Base-by-base conservation (phyloP, 2,797 vertebrate genomes). In the Pangasius mekongensis region DNA sequence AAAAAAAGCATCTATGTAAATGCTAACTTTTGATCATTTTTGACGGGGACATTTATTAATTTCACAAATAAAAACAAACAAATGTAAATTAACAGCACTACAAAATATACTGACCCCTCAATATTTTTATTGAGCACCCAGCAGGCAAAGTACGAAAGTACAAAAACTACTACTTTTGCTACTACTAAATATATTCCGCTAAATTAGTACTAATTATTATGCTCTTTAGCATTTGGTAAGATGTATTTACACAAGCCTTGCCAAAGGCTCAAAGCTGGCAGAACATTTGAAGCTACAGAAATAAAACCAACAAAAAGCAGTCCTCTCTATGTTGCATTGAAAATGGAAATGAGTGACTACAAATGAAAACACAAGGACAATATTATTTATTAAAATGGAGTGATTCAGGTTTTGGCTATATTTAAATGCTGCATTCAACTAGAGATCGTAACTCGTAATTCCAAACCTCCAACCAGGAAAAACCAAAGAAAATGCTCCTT, bases 1-100 rank as follows among this genome's bases (percentile, higher is more conserved):
- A 39, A 80, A 66, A 83, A 64, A 47, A 18, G n/a, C 47, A 64
- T n/a, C 64, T 24, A 52, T 69, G n/a, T 69, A 33, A 67, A 67
- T 69, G 18, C 18, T 84, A 69, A 84, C 64, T 47, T 78, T 64
- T 43, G 58, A 43, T 83, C 13, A 16, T 83, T 58, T 58, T 58
- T 58, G 54, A 81, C 77, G 36, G n/a, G n/a, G 30, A 3, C 18
- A 39, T 58, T 81, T 81, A 58, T 39, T 58, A 24, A 83, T 83
- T 58, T 83, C 5, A 27, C 33, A 62, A 39, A 39, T 39, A 43
- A 62, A 64, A 64, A 83, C 22, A 83, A 64, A 62, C 36, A 83
- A n/a, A 83, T 83, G 22, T 60, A 83, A 64, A 64, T 64, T 22
- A 22, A 49, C 81, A 30, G n/a, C 13, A 52, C 36, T 18, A 49